phyloP scores from a whole-genome alignment of 1,140 invertebrate genomes.

The Megathymus violae region DNA sequence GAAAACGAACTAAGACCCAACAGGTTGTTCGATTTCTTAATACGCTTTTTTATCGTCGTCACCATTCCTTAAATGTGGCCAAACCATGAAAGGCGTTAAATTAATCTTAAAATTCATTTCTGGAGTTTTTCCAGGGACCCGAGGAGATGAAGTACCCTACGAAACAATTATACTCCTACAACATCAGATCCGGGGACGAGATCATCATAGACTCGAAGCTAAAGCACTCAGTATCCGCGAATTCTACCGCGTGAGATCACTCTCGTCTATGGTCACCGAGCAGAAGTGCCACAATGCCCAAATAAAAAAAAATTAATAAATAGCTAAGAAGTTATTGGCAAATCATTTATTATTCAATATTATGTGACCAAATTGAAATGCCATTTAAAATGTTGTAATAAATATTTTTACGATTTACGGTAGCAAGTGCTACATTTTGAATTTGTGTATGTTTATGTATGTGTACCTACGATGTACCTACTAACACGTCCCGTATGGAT shows the following conservation, averaged over 20 bases:
- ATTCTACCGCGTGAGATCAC: slow-evolving; percentile 61
- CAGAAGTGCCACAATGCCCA: slow-evolving; percentile 18
- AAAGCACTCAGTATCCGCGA: slow-evolving; percentile 68
- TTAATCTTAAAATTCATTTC: slow-evolving; percentile 39
- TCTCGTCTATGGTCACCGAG: slow-evolving; percentile 2
- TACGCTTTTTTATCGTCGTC: too few species aligned
- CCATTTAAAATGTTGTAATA: slow-evolving; percentile 12
- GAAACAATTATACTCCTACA: slow-evolving; percentile 95
- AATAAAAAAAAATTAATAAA: slow-evolving; percentile 17
- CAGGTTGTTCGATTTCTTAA: too few species aligned
- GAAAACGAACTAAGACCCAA: too few species aligned
- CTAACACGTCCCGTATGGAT: slow-evolving; percentile 20
- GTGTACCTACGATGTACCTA: slow-evolving; percentile 27
- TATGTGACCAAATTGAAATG: slow-evolving; percentile 17
- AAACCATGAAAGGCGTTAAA: too few species aligned
- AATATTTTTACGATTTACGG: slow-evolving; percentile 12
- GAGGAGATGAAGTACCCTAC: slow-evolving; percentile 95
- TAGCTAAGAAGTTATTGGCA: slow-evolving; percentile 19
- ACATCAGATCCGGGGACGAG: slow-evolving; percentile 94
- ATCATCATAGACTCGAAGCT: slow-evolving; percentile 93
- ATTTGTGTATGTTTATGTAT: slow-evolving; percentile 17
- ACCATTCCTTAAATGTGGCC: too few species aligned
- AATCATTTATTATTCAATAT: neutral
- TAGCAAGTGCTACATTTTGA: slow-evolving; percentile 9
- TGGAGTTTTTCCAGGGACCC: slow-evolving; percentile 87